A percentile compares a stretch with the other conserved stretches of the same genome.
phyloP scores from a whole-genome alignment of 2,113 vertebrate species.

The Eurypyga helias region DNA sequence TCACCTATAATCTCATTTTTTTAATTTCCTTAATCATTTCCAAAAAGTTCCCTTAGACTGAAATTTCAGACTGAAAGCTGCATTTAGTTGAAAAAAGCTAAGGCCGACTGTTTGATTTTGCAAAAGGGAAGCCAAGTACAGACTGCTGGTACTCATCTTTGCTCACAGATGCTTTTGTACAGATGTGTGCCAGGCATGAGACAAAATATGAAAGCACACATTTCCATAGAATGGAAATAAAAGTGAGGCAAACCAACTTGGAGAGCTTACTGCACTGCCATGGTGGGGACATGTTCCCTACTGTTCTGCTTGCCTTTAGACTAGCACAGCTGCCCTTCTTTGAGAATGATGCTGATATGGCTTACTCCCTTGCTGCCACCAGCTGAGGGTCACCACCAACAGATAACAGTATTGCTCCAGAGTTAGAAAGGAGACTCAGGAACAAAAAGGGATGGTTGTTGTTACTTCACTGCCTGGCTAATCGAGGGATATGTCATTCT shows the following conservation, averaged over 20 bases:
- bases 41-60: background rate
- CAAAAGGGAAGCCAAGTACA: background rate
- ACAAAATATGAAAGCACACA: background rate
- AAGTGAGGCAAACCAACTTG: background rate
- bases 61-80: background rate
- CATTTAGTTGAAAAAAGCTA: background rate
- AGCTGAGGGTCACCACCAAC: background rate
- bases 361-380: background rate
- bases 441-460: background rate
- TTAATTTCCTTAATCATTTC: background rate
- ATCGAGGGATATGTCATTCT: background rate
- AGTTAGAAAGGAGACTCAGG: background rate
- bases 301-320: background rate
- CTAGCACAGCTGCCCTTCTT: background rate
- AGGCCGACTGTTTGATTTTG: background rate
- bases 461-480: background rate
- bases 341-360: background rate
- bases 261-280: background rate
- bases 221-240: background rate
- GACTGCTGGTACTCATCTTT: background rate
- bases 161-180: background rate
- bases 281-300: background rate
- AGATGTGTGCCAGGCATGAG: background rate
- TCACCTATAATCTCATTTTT: background rate
- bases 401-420: background rate